Evolutionary conservation across 2,888 invertebrate species (phyloP).

Genomic region (Netelia melanura): DNA sequence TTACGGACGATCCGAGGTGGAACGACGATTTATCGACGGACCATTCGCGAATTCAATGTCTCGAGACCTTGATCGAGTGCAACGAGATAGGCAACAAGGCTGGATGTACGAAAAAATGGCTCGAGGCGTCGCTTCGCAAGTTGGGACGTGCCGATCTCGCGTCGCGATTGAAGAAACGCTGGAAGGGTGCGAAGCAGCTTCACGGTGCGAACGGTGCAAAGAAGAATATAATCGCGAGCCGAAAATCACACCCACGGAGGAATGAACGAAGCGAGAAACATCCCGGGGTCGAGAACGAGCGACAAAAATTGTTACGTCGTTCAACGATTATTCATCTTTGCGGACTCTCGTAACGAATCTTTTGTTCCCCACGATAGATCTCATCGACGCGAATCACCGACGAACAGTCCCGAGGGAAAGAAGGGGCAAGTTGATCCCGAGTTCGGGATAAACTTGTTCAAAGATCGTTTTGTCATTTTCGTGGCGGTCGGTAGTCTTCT

Average conservation of each 20-base stretch:
- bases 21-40: slow-evolving; percentile 42
- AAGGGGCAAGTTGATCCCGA: not conserved
- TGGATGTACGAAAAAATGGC: slow-evolving; percentile 60
- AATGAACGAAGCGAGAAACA: slow-evolving; percentile 4
- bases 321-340: not conserved
- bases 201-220: slow-evolving; percentile 14
- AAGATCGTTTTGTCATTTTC: slow-evolving; percentile 39
- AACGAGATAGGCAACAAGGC: slow-evolving; percentile 52
- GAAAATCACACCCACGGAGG: slow-evolving; percentile 19
- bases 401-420: not conserved
- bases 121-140: slow-evolving; percentile 47
- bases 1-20: not conserved
- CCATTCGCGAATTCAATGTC: slow-evolving; percentile 41
- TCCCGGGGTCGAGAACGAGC: not conserved
- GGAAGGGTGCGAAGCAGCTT: not conserved
- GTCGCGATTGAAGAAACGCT: slow-evolving; percentile 53
- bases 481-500: slow-evolving; percentile 42
- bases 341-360: slow-evolving; percentile 35
- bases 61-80: slow-evolving; percentile 60
- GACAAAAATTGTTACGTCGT: slow-evolving; percentile 52
- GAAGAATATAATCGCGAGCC: not conserved
- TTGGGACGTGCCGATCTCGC: slow-evolving; percentile 63
- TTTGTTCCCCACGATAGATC: slow-evolving; percentile 38
- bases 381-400: not conserved
- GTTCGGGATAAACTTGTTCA: slow-evolving; percentile 23